phyloP scores from a whole-genome alignment of 2,797 vertebrate genomes.

The Enteromius trimaculatus region DNA sequence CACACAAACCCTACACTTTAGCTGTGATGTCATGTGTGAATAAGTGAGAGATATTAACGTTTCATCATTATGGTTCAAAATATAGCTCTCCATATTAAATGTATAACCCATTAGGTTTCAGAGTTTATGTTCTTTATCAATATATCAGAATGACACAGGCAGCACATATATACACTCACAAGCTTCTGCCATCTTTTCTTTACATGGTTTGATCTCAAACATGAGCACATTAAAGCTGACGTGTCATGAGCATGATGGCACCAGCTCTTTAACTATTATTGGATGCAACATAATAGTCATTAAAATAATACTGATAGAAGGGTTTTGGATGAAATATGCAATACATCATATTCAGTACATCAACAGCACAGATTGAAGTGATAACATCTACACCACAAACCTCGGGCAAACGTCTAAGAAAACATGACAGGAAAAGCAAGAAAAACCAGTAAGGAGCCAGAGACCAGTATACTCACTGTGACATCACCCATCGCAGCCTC shows the following conservation, averaged over 20 bases:
- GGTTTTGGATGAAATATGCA: not conserved
- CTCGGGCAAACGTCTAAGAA: not conserved
- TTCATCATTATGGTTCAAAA: not conserved
- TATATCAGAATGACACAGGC: not conserved
- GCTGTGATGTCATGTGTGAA: not conserved
- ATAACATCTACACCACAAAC: not conserved
- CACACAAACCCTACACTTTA: not conserved
- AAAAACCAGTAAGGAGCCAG: constrained; percentile 45
- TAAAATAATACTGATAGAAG: not conserved
- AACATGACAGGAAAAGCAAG: not conserved
- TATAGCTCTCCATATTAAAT: too few species aligned
- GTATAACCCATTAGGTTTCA: not conserved
- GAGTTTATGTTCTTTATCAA: not conserved
- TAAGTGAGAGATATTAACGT: not conserved
- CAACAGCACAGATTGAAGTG: not conserved
- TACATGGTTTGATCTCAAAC: too few species aligned
- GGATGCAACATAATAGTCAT: not conserved
- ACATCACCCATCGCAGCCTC: not conserved
- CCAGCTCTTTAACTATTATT: not conserved
- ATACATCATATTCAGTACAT: not conserved
- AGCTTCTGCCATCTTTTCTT: too few species aligned
- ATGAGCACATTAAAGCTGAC: too few species aligned
- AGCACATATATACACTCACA: too few species aligned
- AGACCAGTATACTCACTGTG: constrained; percentile 46
- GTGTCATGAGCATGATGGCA: too few species aligned